Conservation (phyloP, 2,888 invertebrate species). For the Palloptera scutellata region DNA sequence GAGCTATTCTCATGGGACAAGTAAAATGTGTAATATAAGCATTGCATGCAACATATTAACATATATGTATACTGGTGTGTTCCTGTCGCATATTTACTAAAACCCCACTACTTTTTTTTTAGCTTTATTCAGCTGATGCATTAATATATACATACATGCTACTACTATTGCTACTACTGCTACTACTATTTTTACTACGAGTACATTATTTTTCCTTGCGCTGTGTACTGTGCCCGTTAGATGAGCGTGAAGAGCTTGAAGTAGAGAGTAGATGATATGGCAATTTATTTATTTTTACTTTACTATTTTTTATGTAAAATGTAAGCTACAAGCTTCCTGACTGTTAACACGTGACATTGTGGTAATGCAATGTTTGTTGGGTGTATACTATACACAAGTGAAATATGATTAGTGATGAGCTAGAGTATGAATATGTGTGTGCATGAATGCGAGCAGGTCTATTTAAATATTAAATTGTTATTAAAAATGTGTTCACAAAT, state of each 20-base stretch:
- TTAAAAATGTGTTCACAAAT: no score
- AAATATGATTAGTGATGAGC: no score
- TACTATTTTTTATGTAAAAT: slow-evolving; percentile 29
- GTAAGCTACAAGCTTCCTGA: no score
- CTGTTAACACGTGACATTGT: slow-evolving; percentile 12
- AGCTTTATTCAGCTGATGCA: not conserved
- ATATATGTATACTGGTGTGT: no score
- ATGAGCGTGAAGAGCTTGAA: not conserved
- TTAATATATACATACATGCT: not conserved
- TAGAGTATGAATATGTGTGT: no score
- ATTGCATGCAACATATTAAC: no score
- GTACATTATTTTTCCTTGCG: not conserved
- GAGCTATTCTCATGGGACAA: not conserved
- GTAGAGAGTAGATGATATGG: slow-evolving; percentile 46
- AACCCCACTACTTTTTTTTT: no score
- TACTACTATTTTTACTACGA: not conserved
- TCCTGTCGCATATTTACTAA: no score
- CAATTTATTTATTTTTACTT: slow-evolving; percentile 49
- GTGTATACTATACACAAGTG: no score
- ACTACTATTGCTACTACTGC: not conserved
- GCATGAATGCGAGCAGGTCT: no score
- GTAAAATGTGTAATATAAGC: not conserved
- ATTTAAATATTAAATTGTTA: no score
- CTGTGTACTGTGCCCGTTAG: not conserved
- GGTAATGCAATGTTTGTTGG: not conserved